Conservation (phyloP, 2,888 invertebrate species). For the Eupeodes luniger region DNA sequence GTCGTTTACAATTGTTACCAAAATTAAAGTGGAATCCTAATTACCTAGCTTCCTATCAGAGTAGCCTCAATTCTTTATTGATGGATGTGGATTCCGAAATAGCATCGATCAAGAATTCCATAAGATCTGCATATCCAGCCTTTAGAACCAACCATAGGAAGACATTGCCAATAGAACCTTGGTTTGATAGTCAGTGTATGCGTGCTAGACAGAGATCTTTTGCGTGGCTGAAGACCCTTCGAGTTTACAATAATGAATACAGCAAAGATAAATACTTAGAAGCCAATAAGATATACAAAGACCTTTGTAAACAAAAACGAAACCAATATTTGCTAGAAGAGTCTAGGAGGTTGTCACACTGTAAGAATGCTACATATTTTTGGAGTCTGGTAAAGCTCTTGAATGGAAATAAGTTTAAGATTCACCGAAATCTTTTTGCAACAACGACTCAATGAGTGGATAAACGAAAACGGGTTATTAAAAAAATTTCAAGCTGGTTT, state of each 20-base stretch:
- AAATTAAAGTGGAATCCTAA: no score
- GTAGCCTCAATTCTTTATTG: no score
- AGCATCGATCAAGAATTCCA: neutral
- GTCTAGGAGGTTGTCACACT: neutral
- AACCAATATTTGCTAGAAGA: neutral
- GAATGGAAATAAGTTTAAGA: slow-evolving; percentile 1
- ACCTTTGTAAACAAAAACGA: neutral
- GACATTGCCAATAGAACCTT: slow-evolving; percentile 2
- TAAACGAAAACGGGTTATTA: neutral
- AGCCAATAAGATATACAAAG: neutral
- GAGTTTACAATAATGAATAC: neutral
- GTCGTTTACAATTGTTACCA: no score
- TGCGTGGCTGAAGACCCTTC: neutral
- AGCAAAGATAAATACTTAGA: neutral
- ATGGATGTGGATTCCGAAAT: neutral
- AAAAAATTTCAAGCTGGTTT: neutral
- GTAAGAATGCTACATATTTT: neutral
- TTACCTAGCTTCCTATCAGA: no score
- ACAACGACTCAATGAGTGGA: neutral
- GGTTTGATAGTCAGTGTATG: slow-evolving; percentile 11
- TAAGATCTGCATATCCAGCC: neutral
- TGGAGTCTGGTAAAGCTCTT: neutral
- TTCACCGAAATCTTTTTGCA: slow-evolving; percentile 11
- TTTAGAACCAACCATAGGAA: neutral
- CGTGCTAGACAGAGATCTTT: neutral